Evolutionary conservation across 2,888 invertebrate species (phyloP), one percentile per base, ranked within the genome.

Genomic region (Drosophila kanekoi): DNA sequence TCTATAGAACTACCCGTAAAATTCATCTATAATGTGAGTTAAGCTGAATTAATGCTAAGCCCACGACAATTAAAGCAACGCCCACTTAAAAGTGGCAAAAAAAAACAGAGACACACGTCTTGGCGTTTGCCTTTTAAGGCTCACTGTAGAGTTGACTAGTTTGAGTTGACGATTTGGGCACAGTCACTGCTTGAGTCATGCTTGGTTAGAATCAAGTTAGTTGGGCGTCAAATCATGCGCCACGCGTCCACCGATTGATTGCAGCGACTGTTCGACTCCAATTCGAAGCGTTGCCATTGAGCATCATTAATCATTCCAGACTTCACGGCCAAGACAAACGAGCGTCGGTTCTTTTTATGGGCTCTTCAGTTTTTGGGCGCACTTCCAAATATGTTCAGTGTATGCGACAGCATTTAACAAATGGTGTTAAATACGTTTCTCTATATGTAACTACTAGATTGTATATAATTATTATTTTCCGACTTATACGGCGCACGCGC

Each of bases 41-140:
- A 43, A 78, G 54, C 56, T 45, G 63, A 72, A 81, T 83, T 85
- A 68, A 79, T 79, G 70, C 49, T 23, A 71, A 61, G 68, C 87
- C 83, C 61, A 87, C 83, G 65, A 58, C 51, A 70, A 81, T 81
- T 77, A 77, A 68, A 53, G 37, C 60, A 48, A 72, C 83, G 82
- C 85, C 83, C 69, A 85, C 85, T 20, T 60, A 38, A 33, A 37
- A 13, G 23, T n/a, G 45, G 41, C 48, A 47, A 54, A 56, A 60
- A 69, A 51, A 52, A 51, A 61, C 13, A 28, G 45, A 64, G 57
- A 62, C 32, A 40, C 1, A 58, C 57, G 65, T 54, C 54, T 44
- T 66, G 72, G 68, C 40, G 60, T 49, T 47, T 77, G 75, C 81
- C 87, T 72, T 84, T 77, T 70, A 75, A 35, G 81, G 81, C 45